phyloP scores from a whole-genome alignment of 2,113 vertebrate species.

The Oncorhynchus tshawytscha region DNA sequence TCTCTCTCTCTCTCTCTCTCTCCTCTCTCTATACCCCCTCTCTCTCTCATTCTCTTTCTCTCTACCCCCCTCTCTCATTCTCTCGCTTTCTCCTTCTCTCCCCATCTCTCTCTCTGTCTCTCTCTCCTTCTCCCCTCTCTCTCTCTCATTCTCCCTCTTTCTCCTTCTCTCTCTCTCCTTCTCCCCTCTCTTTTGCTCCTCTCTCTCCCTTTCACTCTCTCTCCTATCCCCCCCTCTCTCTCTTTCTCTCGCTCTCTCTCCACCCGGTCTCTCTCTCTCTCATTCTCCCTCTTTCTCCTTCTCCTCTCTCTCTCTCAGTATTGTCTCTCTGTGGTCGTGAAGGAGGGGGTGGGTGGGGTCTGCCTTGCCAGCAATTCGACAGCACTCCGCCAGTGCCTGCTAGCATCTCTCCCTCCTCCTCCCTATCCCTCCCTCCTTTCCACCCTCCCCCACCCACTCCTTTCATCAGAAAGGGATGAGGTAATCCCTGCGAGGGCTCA shows the following conservation, averaged over 20 bases:
- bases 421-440: constrained; percentile 19
- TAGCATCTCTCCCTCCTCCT: constrained; percentile 9
- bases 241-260: constrained; percentile 12
- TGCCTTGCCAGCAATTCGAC: constrained; percentile 44
- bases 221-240: neutral
- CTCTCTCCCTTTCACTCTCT: constrained; percentile 2
- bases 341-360: constrained; percentile 58
- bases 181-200: constrained; percentile 2
- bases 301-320: constrained; percentile 5
- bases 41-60: too few species aligned
- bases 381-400: constrained; percentile 49
- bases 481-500: constrained; percentile 78
- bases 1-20: too few species aligned
- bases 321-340: constrained; percentile 53
- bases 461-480: constrained; percentile 82
- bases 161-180: too few species aligned
- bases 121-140: too few species aligned
- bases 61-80: too few species aligned
- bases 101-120: too few species aligned
- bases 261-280: neutral
- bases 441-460: constrained; percentile 72
- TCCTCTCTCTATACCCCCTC: too few species aligned
- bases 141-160: neutral
- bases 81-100: too few species aligned
- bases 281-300: constrained; percentile 9